Percentiles rank a stretch among this genome's conserved stretches.
Evolutionary conservation across 53 echinoderm and acorn worm species (phyloP).

Genomic region (Hippasteria phrygiana): DNA sequence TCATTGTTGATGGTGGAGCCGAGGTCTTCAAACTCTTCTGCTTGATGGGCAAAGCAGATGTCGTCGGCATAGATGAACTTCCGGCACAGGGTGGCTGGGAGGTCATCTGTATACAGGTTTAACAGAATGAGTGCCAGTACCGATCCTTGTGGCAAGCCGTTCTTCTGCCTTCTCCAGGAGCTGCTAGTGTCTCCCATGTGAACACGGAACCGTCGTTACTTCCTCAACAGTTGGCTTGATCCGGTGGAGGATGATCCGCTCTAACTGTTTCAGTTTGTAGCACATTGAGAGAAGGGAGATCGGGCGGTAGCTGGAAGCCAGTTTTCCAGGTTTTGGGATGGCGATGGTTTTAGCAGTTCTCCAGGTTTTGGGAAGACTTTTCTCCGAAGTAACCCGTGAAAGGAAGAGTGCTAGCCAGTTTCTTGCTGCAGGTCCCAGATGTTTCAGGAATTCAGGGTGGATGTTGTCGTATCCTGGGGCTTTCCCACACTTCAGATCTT

Average conservation of each 20-base stretch:
- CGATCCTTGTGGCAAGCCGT: too few relatives aligned
- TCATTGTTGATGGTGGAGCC: too few relatives aligned
- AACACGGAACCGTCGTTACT: too few relatives aligned
- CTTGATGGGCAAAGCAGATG: too few relatives aligned
- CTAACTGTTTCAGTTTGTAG: conserved; percentile 26
- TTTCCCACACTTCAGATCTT: conserved; percentile 28
- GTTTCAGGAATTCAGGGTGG: conserved; percentile 42
- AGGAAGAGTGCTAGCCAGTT: conserved; percentile 20
- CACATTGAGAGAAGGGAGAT: conserved; percentile 9
- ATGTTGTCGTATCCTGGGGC: conserved; percentile 57
- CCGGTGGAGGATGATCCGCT: conserved; percentile 15
- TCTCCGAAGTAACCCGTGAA: not conserved
- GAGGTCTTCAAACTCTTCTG: too few relatives aligned
- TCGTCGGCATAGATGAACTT: too few relatives aligned
- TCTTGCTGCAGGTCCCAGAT: conserved; percentile 11
- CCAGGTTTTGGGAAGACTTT: conserved; percentile 16
- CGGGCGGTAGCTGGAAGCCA: conserved; percentile 28
- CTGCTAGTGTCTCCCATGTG: too few relatives aligned
- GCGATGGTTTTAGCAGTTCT: conserved; percentile 7
- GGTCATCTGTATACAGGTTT: too few relatives aligned
- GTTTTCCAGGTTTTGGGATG: conserved; percentile 26
- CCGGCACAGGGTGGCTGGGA: too few relatives aligned
- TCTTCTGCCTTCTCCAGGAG: too few relatives aligned
- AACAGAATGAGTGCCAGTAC: too few relatives aligned
- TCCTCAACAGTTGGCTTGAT: conserved; percentile 17